Evolutionary conservation across 1,140 invertebrate genomes (phyloP).

Genomic region (Cherax quadricarinatus): DNA sequence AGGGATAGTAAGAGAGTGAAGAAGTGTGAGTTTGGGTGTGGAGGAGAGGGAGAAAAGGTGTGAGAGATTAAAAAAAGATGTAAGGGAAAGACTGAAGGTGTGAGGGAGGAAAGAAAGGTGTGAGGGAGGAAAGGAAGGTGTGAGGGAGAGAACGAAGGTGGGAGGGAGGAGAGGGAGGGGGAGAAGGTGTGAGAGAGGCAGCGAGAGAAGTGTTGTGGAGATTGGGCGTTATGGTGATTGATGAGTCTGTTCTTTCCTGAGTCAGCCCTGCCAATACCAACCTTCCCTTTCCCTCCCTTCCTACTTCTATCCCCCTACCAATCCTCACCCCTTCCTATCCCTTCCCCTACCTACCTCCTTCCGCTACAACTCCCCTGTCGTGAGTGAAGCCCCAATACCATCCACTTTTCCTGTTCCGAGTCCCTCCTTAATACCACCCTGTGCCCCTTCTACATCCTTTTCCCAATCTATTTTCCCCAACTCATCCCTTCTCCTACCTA

Average conservation of each 20-base stretch:
- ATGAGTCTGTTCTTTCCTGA: constrained; percentile 51
- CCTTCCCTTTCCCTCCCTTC: neutral
- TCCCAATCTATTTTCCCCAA: too few relatives aligned
- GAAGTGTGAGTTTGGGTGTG: neutral
- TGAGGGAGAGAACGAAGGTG: neutral
- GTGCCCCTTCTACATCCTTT: too few relatives aligned
- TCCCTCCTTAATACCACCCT: too few relatives aligned
- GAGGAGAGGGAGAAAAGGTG: constrained; percentile 5
- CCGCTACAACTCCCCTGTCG: too few relatives aligned
- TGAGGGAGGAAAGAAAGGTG: neutral
- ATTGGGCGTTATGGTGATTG: constrained; percentile 68
- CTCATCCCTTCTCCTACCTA: too few relatives aligned
- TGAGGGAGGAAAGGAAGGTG: too few relatives aligned
- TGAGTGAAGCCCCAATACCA: too few relatives aligned
- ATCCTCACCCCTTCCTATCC: too few relatives aligned
- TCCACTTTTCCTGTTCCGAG: too few relatives aligned
- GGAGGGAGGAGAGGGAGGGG: neutral
- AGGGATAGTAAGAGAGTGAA: constrained; percentile 13
- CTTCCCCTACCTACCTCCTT: too few relatives aligned
- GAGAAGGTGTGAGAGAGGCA: neutral
- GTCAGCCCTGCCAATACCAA: constrained; percentile 66
- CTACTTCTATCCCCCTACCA: too few relatives aligned
- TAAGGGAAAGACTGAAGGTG: neutral
- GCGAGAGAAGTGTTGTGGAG: constrained; percentile 21
- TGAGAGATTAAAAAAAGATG: constrained; percentile 17